A percentile compares a stretch with the other conserved stretches of the same genome.
phyloP scores from a whole-genome alignment of 1,140 invertebrate species.

The Drosophila burlai region DNA sequence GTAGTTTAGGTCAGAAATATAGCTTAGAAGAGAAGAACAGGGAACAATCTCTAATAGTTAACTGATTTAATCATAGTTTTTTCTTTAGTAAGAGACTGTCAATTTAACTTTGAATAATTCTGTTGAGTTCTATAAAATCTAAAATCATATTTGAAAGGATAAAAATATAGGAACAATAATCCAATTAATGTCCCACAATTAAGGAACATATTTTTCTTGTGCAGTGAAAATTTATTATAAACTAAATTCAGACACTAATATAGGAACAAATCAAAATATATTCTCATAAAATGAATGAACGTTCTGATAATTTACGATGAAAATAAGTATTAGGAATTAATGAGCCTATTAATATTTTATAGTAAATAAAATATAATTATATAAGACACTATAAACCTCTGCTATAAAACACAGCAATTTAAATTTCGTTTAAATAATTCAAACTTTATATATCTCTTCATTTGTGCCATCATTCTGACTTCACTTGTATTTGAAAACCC shows the following conservation, averaged over 20 bases:
- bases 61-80: neutral
- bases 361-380: neutral
- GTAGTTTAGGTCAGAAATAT: neutral
- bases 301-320: neutral
- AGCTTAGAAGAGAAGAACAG: neutral
- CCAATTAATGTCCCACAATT: neutral
- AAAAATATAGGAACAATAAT: no score
- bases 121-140: no score
- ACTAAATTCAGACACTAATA: neutral
- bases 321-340: neutral
- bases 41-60: neutral
- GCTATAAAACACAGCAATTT: neutral
- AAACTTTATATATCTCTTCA: neutral
- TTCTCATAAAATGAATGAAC: neutral
- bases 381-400: neutral
- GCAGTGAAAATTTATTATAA: no score
- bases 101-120: neutral
- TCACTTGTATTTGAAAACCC: constrained; percentile 3
- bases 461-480: neutral
- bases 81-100: neutral
- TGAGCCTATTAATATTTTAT: neutral
- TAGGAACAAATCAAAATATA: neutral
- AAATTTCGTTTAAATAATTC: no score
- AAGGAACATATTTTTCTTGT: neutral
- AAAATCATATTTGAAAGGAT: no score